Evolutionary conservation across 2,797 vertebrate species (phyloP).

Genomic region (Parotocinclus haroldoi): DNA sequence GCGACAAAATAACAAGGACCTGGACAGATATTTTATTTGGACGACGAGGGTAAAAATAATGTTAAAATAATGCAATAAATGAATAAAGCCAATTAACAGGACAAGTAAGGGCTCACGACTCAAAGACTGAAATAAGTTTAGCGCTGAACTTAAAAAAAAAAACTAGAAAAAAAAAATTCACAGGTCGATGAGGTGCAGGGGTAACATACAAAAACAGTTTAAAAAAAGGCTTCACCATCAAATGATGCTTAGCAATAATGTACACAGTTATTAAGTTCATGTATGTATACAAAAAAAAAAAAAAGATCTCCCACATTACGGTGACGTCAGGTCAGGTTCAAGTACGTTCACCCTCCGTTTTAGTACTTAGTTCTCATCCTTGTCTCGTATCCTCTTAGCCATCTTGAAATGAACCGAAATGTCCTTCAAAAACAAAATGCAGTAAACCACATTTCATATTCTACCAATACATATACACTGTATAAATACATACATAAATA

Average conservation of each 20-base stretch:
- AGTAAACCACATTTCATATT: slow-evolving; percentile 84
- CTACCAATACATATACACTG: slow-evolving; percentile 93
- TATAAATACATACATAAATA: slow-evolving; percentile 99
- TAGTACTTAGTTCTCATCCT: slow-evolving; percentile 68
- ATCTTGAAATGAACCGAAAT: slow-evolving; percentile 68
- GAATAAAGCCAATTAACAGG: slow-evolving; percentile 64
- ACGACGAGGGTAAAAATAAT: slow-evolving; percentile 79
- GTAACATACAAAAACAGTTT: slow-evolving; percentile 71
- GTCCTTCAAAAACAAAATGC: slow-evolving; percentile 78
- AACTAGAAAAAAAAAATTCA: slow-evolving; percentile 63
- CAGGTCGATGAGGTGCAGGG: slow-evolving; percentile 62
- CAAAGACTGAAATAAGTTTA: slow-evolving; percentile 47
- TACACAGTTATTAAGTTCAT: slow-evolving; percentile 68
- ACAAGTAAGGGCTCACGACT: slow-evolving; percentile 56
- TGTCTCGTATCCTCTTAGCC: slow-evolving; percentile 53
- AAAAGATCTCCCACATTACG: slow-evolving; percentile 63
- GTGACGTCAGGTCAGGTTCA: slow-evolving; percentile 74
- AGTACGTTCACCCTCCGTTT: slow-evolving; percentile 73
- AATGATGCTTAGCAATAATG: slow-evolving; percentile 71
- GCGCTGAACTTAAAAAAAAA: slow-evolving; percentile 55
- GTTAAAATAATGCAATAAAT: slow-evolving; percentile 74
- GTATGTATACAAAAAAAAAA: slow-evolving; percentile 72
- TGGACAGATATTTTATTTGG: slow-evolving; percentile 84
- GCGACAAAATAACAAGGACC: slow-evolving; percentile 36
- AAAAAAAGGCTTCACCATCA: slow-evolving; percentile 72